Base-by-base conservation (phyloP, 2,888 invertebrate genomes). In the Melipona beecheii region DNA sequence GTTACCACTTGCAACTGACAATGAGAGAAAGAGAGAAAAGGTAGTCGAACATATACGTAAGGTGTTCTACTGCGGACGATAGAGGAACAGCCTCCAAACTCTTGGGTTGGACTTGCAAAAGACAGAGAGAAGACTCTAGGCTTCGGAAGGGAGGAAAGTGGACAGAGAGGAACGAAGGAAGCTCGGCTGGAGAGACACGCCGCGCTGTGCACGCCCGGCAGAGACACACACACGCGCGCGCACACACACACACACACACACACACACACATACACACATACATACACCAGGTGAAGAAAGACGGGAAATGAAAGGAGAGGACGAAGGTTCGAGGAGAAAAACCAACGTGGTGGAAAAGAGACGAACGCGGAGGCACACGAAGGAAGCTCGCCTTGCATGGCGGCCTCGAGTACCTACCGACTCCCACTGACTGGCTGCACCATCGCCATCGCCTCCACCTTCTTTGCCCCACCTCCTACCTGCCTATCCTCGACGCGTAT, bases 401-500 rank as follows among this genome's bases (percentile, higher is more conserved):
- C 91, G 92, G 91, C 91, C 91, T 92, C 91, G 90, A 91, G 91
- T 89, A 90, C 90, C 89, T 87, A 89, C 90, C 90, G 81, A 90
- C 91, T 91, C 90, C 91, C 90, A 90, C 90, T 89, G 86, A 80
- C 89, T 86, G 85, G 77, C 86, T 87, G 86, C 86, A 87, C 87
- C 88, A 88, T 89, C 88, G 86, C 89, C 89, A 86, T 89, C 86
- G 85, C 89, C 90, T 89, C 90, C 89, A 89, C 90, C 87, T 90
- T 89, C 84, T 83, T 85, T 79, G 85, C 88, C 87, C 90, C 87
- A 87, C 89, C 86, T 89, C 86, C 86, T 83, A 64, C 78, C 87
- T 86, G 85, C 89, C 91, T 90, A 89, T 91, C 92, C 90, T 89
- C 90, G 89, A 88, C 85, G 92, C 92, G 92, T 93, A 93, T 93